A percentile compares a stretch with the other conserved stretches of the same genome.
These are phyloP conservation scores for Platichthys flesus DNA, from an alignment of 2,113 vertebrate species.

Conservation along the genomic window DNA sequence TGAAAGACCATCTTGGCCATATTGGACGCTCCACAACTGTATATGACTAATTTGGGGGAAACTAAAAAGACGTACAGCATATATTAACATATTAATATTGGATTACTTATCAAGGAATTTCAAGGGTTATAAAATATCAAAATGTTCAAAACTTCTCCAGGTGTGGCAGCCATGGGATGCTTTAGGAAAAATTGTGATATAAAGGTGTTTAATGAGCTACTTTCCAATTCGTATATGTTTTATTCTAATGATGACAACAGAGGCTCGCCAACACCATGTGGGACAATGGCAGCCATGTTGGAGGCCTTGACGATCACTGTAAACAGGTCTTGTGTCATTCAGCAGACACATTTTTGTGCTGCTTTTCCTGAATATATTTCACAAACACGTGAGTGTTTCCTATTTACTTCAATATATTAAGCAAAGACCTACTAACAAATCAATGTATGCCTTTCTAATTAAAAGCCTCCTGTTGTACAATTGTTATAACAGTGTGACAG, in stretches of 20 bases:
- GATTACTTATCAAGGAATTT: conserved; percentile 7
- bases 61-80: background rate
- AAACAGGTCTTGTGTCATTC: background rate
- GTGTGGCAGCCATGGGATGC: conserved; percentile 10
- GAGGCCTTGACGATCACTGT: background rate
- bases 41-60: conserved; percentile 31
- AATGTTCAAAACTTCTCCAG: background rate
- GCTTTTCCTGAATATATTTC: background rate
- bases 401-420: background rate
- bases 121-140: conserved; percentile 12
- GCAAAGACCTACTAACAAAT: background rate
- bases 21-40: background rate
- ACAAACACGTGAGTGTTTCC: background rate
- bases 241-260: background rate
- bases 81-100: conserved; percentile 8
- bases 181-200: background rate
- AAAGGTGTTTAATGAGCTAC: background rate
- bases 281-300: background rate
- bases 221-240: background rate
- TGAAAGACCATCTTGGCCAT: background rate
- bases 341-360: background rate
- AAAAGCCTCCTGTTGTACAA: background rate
- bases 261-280: background rate
- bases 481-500: background rate
- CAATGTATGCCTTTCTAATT: background rate